Evolutionary conservation across 2,113 vertebrate species (phyloP).

Genomic region (Erinaceus europaeus): DNA sequence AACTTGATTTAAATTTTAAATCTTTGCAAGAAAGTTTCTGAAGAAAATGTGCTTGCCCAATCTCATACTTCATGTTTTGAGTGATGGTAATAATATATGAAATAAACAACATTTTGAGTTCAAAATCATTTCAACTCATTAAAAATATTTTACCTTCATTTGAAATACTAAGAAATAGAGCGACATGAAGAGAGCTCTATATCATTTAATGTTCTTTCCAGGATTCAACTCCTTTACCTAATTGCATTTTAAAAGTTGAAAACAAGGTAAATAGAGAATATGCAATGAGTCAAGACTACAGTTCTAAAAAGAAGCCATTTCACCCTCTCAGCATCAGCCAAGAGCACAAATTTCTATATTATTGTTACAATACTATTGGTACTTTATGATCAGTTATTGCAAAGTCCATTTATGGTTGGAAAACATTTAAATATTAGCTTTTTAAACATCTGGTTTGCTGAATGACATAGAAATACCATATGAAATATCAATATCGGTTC

Average conservation of each 20-base stretch:
- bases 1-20: not conserved
- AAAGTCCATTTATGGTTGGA: not conserved
- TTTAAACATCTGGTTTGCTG: not conserved
- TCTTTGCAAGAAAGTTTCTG: not conserved
- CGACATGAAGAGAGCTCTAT: not conserved
- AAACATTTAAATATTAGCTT: not conserved
- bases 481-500: too few species aligned
- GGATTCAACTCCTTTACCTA: not conserved
- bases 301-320: not conserved
- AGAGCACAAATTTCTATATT: not conserved
- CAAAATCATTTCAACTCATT: not conserved
- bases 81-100: not conserved
- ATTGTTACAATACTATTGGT: not conserved
- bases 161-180: constrained; percentile 30
- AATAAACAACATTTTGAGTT: not conserved
- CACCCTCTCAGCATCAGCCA: not conserved
- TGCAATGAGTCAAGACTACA: not conserved
- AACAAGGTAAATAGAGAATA: not conserved
- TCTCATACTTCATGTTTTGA: not conserved
- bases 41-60: not conserved
- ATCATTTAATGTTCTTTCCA: not conserved
- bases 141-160: not conserved
- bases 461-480: not conserved
- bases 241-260: not conserved
- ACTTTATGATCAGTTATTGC: not conserved